A percentile compares a stretch with the other conserved stretches of the same genome.
Conservation (phyloP, 1,140 invertebrate species). For the Gryllus bimaculatus region DNA sequence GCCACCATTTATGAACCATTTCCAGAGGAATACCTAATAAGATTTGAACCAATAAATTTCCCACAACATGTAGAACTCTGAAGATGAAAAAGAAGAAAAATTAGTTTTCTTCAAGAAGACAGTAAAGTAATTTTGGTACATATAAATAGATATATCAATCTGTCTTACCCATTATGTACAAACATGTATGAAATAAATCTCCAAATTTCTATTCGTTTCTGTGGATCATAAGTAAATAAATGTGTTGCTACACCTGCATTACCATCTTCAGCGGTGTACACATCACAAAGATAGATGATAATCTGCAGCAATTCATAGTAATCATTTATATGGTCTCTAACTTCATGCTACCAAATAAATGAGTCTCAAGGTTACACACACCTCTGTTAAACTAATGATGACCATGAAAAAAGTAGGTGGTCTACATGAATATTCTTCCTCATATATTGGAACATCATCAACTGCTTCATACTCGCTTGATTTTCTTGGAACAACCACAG, state of each 20-base stretch:
- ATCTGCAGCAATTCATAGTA: too few species aligned
- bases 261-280: too few species aligned
- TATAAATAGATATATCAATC: neutral
- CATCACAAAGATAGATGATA: too few species aligned
- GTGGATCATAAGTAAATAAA: slow-evolving; percentile 80
- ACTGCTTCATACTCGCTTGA: too few species aligned
- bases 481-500: too few species aligned
- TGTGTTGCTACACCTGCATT: slow-evolving; percentile 59
- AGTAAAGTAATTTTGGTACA: neutral
- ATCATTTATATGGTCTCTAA: too few species aligned
- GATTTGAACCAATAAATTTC: slow-evolving; percentile 91
- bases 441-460: too few species aligned
- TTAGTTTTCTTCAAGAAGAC: neutral
- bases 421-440: too few species aligned
- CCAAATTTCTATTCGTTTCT: slow-evolving; percentile 79
- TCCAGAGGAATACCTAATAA: slow-evolving; percentile 86
- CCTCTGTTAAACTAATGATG: too few species aligned
- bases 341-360: too few species aligned
- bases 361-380: too few species aligned
- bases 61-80: slow-evolving; percentile 63
- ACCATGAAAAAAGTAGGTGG: too few species aligned
- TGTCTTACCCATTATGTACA: slow-evolving; percentile 76
- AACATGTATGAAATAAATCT: slow-evolving; percentile 93
- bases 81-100: slow-evolving; percentile 19
- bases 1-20: slow-evolving; percentile 92